Evolutionary conservation across 2,888 invertebrate genomes (phyloP), one percentile per base, ranked within the genome.

Genomic region (Anthoptus insignis): DNA sequence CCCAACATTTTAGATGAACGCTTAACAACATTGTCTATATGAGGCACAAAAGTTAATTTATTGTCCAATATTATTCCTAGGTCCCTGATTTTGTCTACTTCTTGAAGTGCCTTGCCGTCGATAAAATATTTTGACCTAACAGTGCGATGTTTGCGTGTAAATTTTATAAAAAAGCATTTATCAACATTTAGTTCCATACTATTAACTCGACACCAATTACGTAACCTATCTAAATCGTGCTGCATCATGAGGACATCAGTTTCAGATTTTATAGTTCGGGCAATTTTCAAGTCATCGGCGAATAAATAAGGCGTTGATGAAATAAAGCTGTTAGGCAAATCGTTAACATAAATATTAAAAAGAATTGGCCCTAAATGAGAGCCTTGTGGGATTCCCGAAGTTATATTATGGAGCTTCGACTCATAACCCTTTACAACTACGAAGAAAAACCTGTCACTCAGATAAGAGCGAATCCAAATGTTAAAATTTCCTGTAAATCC

Each of bases 321-420:
- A n/a, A 29, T 22, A 7, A 67, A 58, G 21, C 45, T 50, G 24
- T 9, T 29, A 13, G 34, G 27, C 11, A 63, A 37, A 37, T 65
- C 68, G 29, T 68, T 68, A 9, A 68, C 50, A 39, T 66, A 68
- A 21, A 60, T 64, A 14, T 66, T 66, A 29, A 68, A 68, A 1
- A 68, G 47, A n/a, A 68, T 37, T 29, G 66, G 69, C 14, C 69
- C 69, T n/a, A 69, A 59, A 63, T 69, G 64, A 2, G 69, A 69
- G 7, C 69, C 69, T 39, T 69, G 66, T n/a, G 69, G 69, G 2
- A 66, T 61, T 9, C 66, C 66, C 3, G 69, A 69, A 3, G 34
- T n/a, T 11, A 53, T 37, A 9, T 29, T 7, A 14, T 37, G 34
- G 9, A 7, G 11, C 2, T 27, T 34, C 16, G 68, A 68, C 19